A percentile compares a stretch with the other conserved stretches of the same genome.
Conservation (phyloP, 1,140 invertebrate species). For the Stenopsyche tienmushanensis region DNA sequence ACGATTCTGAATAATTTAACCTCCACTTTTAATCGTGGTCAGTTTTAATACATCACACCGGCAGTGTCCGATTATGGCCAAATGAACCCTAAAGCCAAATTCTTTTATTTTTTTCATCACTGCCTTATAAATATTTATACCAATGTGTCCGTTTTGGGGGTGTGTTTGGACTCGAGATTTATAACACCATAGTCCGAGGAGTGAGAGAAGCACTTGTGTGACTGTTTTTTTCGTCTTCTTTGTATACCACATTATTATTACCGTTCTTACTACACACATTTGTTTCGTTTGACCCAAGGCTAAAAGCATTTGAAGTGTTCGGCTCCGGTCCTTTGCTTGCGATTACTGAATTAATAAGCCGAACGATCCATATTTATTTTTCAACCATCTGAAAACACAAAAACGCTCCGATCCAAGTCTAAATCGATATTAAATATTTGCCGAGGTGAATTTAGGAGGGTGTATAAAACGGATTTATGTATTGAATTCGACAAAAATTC, state of each 20-base stretch:
- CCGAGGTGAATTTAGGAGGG: no score
- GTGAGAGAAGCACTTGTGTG: conserved; percentile 30
- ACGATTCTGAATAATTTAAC: conserved; percentile 18
- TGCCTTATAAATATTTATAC: conserved; percentile 42
- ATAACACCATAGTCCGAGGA: conserved; percentile 21
- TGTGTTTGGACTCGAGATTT: conserved; percentile 37
- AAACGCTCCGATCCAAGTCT: no score
- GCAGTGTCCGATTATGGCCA: conserved; percentile 38
- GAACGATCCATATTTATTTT: no score
- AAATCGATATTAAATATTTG: no score
- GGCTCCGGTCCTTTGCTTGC: no score
- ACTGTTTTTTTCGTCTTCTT: conserved; percentile 16
- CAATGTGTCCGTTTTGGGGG: conserved; percentile 34
- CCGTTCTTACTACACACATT: background rate
- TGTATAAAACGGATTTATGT: background rate
- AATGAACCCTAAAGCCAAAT: conserved; percentile 38
- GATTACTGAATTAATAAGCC: no score
- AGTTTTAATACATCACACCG: conserved; percentile 38
- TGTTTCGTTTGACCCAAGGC: conserved; percentile 15
- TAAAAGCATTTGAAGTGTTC: background rate
- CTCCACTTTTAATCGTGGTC: background rate
- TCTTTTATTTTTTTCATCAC: conserved; percentile 32
- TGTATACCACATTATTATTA: conserved; percentile 12
- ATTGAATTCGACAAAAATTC: background rate
- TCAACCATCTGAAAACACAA: no score